Evolutionary conservation across 1,140 invertebrate genomes (phyloP).

Genomic region (Panulirus ornatus): DNA sequence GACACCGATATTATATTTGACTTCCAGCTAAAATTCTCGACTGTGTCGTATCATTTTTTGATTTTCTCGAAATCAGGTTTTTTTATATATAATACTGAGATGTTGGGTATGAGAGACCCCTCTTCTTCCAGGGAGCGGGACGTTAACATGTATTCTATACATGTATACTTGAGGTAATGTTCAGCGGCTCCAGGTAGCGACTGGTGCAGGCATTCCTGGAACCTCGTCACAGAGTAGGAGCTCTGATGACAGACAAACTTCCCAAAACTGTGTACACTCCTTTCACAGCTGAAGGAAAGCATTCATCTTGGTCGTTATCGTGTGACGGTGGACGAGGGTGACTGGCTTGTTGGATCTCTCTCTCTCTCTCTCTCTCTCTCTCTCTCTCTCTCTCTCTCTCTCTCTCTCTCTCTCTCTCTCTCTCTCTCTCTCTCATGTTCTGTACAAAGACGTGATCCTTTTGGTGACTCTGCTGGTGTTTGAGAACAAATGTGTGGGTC

Average conservation of each 20-base stretch:
- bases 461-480: no score
- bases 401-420: constrained; percentile 11
- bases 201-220: neutral
- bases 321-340: neutral
- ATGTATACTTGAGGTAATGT: neutral
- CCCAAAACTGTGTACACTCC: neutral
- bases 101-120: neutral
- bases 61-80: neutral
- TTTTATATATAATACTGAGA: neutral
- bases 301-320: neutral
- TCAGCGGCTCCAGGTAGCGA: neutral
- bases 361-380: constrained; percentile 20
- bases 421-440: no score
- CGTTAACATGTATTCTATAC: neutral
- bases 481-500: no score
- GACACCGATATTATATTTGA: no score
- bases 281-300: neutral
- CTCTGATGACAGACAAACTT: neutral
- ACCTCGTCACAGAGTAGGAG: neutral
- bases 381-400: constrained; percentile 24
- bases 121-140: neutral
- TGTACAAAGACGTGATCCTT: no score
- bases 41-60: neutral
- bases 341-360: no score
- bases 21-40: no score